Conservation (phyloP, 1,140 invertebrate species). For the Hyphantria cunea region DNA sequence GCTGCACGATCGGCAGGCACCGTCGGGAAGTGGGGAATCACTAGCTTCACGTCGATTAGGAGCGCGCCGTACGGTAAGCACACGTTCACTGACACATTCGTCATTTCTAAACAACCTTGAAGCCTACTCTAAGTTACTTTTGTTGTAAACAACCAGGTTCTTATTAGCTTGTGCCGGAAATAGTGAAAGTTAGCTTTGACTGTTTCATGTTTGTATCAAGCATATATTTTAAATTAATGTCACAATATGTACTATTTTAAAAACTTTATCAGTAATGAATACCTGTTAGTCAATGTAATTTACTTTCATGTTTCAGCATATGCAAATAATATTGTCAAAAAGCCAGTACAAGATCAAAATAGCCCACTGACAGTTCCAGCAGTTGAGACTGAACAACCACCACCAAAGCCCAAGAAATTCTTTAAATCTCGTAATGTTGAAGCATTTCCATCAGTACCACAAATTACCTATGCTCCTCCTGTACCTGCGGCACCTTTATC, state of each 20-base stretch:
- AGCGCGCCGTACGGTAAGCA: conserved; percentile 88
- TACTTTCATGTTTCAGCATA: conserved; percentile 68
- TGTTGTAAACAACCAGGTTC: conserved; percentile 3
- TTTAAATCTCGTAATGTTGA: conserved; percentile 92
- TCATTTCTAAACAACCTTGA: conserved; percentile 41
- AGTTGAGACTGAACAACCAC: conserved; percentile 80
- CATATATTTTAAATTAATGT: no score
- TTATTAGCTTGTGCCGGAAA: conserved; percentile 18
- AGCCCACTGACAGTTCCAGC: conserved; percentile 81
- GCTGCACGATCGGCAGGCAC: conserved; percentile 94
- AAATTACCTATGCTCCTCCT: conserved; percentile 76
- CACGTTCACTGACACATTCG: conserved; percentile 32
- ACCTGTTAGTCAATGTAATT: no score
- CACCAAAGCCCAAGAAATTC: conserved; percentile 92
- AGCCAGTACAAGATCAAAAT: conserved; percentile 83
- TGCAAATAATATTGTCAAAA: conserved; percentile 72
- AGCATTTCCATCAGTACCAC: conserved; percentile 82
- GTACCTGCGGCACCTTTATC: conserved; percentile 82
- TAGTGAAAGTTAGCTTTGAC: conserved; percentile 36
- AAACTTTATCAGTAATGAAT: no score
- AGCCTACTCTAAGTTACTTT: conserved; percentile 27
- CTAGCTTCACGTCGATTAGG: conserved; percentile 94
- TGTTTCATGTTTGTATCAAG: conserved; percentile 12
- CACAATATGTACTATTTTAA: no score
- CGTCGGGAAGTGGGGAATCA: conserved; percentile 96